A percentile compares a stretch with the other conserved stretches of the same genome.
Evolutionary conservation across 2,113 vertebrate species (phyloP).

Genomic region (Hucho hucho): DNA sequence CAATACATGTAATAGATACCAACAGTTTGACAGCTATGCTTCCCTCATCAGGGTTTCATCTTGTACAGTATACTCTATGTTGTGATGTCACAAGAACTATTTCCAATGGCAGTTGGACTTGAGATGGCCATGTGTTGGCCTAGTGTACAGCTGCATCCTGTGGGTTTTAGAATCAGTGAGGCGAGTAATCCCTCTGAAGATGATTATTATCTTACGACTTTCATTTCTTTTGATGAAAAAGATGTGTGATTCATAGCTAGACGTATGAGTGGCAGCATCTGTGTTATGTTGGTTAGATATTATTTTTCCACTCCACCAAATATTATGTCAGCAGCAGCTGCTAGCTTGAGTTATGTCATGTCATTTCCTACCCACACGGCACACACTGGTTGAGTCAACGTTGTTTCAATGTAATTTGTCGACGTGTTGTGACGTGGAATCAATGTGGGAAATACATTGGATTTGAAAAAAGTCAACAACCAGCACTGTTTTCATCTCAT

Average conservation of each 20-base stretch:
- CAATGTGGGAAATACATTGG: no score
- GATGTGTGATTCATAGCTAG: no score
- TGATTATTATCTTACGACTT: not conserved
- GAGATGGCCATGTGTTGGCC: not conserved
- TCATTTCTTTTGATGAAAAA: not conserved
- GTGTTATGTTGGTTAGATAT: not conserved
- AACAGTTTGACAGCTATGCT: no score
- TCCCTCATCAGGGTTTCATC: no score
- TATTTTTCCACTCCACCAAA: not conserved
- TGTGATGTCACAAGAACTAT: not conserved
- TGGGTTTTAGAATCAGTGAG: not conserved
- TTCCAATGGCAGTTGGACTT: not conserved
- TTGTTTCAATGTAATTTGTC: no score
- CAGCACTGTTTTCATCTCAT: no score
- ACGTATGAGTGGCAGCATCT: no score
- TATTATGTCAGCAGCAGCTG: not conserved
- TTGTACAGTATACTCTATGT: no score
- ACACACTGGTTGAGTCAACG: no score
- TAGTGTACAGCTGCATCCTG: not conserved
- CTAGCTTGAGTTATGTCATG: not conserved
- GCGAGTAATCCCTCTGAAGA: not conserved
- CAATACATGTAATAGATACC: no score
- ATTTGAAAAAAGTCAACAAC: no score
- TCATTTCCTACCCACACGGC: not conserved
- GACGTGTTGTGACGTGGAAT: no score